These are phyloP conservation scores for Bagarius yarrelli DNA, from an alignment of 2,113 vertebrate genomes.

Conservation along the genomic window DNA sequence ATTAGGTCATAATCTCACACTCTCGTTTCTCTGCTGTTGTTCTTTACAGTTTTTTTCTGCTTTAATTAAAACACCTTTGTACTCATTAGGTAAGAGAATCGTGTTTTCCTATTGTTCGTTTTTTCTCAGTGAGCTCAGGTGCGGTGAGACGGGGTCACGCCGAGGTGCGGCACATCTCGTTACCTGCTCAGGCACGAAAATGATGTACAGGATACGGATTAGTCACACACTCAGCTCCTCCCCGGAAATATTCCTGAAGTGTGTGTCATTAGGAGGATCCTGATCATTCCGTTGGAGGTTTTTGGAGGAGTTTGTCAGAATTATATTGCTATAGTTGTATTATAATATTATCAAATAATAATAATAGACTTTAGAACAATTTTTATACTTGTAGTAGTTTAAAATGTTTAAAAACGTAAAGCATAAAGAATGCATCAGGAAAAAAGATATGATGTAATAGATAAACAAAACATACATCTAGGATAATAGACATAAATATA, in stretches of 20 bases:
- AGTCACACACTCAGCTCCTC: background rate
- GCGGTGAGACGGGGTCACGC: background rate
- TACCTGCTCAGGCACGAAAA: conserved; percentile 13
- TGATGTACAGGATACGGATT: background rate
- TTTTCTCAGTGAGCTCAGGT: background rate
- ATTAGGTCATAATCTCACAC: background rate
- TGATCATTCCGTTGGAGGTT: background rate
- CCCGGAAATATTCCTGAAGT: background rate
- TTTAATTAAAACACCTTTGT: background rate
- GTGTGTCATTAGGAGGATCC: background rate
- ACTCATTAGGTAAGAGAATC: background rate
- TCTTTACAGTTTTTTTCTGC: background rate
- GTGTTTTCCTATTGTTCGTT: background rate
- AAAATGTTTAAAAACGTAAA: background rate
- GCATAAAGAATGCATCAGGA: background rate
- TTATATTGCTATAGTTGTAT: background rate
- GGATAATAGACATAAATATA: background rate
- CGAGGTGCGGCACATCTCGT: background rate
- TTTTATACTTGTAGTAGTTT: background rate
- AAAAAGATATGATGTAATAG: background rate
- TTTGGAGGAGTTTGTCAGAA: background rate
- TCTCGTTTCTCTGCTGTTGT: background rate
- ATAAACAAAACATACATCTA: background rate
- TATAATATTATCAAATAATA: background rate
- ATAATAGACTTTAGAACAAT: background rate